Conservation (phyloP, 2,797 vertebrate genomes). For the Acrocephalus scirpaceus region DNA sequence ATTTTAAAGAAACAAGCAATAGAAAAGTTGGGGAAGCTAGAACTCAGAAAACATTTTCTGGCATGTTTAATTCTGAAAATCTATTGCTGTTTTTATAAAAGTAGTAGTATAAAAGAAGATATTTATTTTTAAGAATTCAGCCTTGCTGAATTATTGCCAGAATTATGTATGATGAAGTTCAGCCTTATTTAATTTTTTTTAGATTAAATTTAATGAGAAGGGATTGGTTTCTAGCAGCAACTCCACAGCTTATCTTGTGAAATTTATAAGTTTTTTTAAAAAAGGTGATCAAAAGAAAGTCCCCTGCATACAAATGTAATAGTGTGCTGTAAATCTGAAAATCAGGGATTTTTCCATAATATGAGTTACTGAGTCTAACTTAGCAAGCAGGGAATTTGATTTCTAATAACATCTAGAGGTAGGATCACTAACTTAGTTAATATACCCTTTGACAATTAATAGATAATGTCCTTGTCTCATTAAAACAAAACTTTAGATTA, state of each 20-base stretch:
- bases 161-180: not conserved
- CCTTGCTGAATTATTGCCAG: not conserved
- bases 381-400: not conserved
- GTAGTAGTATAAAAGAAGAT: not conserved
- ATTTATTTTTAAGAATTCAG: not conserved
- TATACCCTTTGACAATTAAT: not conserved
- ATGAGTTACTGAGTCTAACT: not conserved
- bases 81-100: not conserved
- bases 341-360: not conserved
- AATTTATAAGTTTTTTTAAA: not conserved
- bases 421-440: conserved; percentile 16
- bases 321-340: not conserved
- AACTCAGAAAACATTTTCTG: not conserved
- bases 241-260: not conserved
- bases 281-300: not conserved
- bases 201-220: not conserved
- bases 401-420: not conserved
- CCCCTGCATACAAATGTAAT: not conserved
- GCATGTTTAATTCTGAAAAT: not conserved
- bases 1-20: not conserved
- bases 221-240: not conserved
- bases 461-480: not conserved
- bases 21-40: not conserved
- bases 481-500: not conserved
- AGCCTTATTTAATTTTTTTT: not conserved